phyloP scores from a whole-genome alignment of 2,888 invertebrate genomes.

The Troides helena region DNA sequence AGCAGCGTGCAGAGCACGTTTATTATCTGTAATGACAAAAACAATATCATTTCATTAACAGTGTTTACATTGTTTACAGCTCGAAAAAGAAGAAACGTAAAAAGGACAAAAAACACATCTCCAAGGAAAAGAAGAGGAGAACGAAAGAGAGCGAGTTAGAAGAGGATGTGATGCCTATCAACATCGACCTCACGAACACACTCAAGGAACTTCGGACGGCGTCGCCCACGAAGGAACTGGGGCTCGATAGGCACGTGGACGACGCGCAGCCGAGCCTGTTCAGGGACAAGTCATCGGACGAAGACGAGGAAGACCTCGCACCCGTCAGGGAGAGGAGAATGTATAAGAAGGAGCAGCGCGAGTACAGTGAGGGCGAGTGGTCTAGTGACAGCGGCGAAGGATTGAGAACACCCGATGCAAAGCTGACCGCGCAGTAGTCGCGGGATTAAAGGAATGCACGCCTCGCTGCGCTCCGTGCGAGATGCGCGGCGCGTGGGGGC shows the following conservation, averaged over 20 bases:
- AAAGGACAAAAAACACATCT: constrained; percentile 61
- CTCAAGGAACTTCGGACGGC: constrained; percentile 60
- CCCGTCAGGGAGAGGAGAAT: constrained; percentile 33
- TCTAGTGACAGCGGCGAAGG: constrained; percentile 66
- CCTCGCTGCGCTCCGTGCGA: not conserved
- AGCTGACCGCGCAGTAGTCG: not conserved
- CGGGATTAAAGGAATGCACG: not conserved
- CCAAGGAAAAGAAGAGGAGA: constrained; percentile 57
- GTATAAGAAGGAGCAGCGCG: constrained; percentile 51
- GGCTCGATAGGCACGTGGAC: constrained; percentile 41
- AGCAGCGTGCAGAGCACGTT: not conserved
- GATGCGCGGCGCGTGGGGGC: too few relatives aligned
- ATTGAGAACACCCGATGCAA: constrained; percentile 45
- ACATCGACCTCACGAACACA: constrained; percentile 61
- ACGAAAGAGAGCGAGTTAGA: constrained; percentile 41
- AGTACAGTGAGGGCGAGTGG: constrained; percentile 76
- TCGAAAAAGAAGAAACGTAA: constrained; percentile 61
- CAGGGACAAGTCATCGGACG: constrained; percentile 45
- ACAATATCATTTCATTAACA: too few relatives aligned
- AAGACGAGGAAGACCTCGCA: constrained; percentile 38
- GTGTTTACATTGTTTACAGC: constrained; percentile 37
- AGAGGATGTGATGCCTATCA: constrained; percentile 46
- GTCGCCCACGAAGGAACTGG: constrained; percentile 63
- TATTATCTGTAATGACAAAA: too few relatives aligned
- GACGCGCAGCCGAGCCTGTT: constrained; percentile 35